phyloP scores from a whole-genome alignment of 37 sponge, comb jelly and placozoan genomes.

The Lycopodina hypogea region DNA sequence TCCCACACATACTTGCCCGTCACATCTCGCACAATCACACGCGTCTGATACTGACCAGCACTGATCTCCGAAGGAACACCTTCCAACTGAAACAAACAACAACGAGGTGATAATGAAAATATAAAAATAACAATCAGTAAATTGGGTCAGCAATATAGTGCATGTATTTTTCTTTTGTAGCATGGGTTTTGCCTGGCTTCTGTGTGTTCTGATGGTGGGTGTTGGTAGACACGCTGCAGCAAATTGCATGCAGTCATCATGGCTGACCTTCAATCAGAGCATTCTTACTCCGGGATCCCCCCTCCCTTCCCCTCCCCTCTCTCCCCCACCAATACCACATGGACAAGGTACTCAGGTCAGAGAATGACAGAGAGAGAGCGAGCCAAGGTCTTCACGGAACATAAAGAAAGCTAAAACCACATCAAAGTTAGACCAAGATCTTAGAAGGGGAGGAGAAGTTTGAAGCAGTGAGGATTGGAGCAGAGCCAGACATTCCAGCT shows the following conservation, averaged over 20 bases:
- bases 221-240: neutral
- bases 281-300: too few species aligned
- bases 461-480: neutral
- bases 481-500: neutral
- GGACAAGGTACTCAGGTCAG: neutral
- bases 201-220: conserved; percentile 1
- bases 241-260: conserved; percentile 2
- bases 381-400: too few species aligned
- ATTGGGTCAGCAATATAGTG: too few species aligned
- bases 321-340: neutral
- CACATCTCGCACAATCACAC: conserved; percentile 76
- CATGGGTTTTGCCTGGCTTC: neutral
- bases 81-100: conserved; percentile 18
- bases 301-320: neutral
- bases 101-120: neutral
- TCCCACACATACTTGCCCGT: conserved; percentile 86
- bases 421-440: neutral
- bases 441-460: neutral
- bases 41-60: conserved; percentile 39
- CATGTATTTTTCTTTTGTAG: neutral
- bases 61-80: conserved; percentile 27
- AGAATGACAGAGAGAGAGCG: neutral
- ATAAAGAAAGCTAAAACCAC: neutral
- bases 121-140: too few species aligned
- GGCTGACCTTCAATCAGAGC: neutral